Evolutionary conservation across 2,113 vertebrate genomes (phyloP).

Genomic region (Euleptes europaea): DNA sequence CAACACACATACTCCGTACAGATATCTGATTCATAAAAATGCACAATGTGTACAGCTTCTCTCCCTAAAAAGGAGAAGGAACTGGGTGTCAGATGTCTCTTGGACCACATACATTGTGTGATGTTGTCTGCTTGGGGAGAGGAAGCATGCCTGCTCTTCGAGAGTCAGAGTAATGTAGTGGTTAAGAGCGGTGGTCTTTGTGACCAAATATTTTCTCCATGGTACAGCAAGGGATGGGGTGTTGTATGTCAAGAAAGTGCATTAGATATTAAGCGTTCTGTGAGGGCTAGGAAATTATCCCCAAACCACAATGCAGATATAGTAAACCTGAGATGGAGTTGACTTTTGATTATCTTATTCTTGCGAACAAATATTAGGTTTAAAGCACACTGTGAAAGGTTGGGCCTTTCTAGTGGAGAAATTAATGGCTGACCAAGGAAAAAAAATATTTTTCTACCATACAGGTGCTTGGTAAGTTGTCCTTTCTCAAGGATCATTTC

Average conservation of each 20-base stretch:
- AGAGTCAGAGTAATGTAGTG: no score
- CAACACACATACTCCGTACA: background rate
- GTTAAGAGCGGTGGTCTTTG: background rate
- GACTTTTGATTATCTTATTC: background rate
- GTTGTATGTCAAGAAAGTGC: no score
- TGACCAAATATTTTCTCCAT: background rate
- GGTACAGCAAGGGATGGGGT: background rate
- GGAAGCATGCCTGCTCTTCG: no score
- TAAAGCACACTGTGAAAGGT: background rate
- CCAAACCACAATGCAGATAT: background rate
- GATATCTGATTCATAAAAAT: background rate
- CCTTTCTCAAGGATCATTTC: no score
- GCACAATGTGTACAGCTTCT: background rate
- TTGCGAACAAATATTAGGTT: background rate
- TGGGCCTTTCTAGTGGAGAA: background rate
- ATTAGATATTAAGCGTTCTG: background rate
- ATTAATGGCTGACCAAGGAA: background rate
- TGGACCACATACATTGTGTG: no score
- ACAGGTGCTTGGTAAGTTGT: no score
- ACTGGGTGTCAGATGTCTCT: background rate
- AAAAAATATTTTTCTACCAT: no score
- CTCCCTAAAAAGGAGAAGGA: background rate
- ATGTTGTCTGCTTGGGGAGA: no score
- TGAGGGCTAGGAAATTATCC: background rate
- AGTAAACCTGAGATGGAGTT: background rate